Evolutionary conservation across 2,888 invertebrate species (phyloP), one percentile per base, ranked within the genome.

Genomic region (Cheilosia urbana): DNA sequence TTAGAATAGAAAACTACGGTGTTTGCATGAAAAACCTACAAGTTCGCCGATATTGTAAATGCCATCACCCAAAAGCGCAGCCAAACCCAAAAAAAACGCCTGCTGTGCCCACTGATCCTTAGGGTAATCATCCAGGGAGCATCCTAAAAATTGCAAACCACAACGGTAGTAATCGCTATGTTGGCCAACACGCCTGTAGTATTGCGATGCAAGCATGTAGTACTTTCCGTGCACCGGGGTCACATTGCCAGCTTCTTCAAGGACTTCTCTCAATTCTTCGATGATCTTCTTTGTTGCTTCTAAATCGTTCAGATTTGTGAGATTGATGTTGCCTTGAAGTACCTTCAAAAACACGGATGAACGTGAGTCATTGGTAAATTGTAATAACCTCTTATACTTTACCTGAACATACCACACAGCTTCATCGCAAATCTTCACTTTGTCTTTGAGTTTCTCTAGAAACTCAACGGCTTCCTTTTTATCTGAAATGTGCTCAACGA

Each of bases 21-120:
- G 9, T 17, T 63, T 9, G 2, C 4, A 27, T 15, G 5, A 51
- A 24, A 65, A 49, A 88, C 91, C 92, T 89, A 96, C 96, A 92
- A 99, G 93, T 92, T 99, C 99, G 0, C 98, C 99, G 88, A 99
- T 95, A 91, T 99, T 99, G 92, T 99, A 99, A 21, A 99, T 97
- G 24, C 96, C 97, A 89, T 98, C 97, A 0, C 98, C 99, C 1
- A 99, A 93, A 27, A 99, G 94, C 0, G 98, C 99, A 0, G 99
- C 99, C 7, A 99, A 93, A 0, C 98, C 97, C 4, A 99, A 94
- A 88, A 98, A 95, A 90, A 98, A 97, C 0, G 99, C 99, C 89
- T 97, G 96, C 69, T 95, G 94, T 71, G 95, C 94, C 92, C 96
- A 95, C 66, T 95, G 94, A 85, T 94, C 94, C 63, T 93, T 93